Percentiles rank a stretch among this genome's conserved stretches.
phyloP scores from a whole-genome alignment of 2,113 vertebrate species.

The Lophotis ruficrista region DNA sequence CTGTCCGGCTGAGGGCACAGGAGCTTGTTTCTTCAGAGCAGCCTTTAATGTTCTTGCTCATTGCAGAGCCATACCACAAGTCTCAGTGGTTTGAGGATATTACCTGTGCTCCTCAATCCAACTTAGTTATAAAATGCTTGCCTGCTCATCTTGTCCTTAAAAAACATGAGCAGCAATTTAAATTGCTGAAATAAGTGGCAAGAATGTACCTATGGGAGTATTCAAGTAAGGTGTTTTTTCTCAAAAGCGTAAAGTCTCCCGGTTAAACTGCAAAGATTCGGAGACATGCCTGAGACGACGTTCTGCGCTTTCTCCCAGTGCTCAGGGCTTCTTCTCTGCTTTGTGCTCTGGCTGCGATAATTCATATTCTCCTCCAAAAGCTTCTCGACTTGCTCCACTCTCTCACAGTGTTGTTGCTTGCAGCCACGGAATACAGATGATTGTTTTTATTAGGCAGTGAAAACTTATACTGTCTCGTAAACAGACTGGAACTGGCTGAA shows the following conservation, averaged over 20 bases:
- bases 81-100: neutral
- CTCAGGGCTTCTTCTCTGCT: slow-evolving; percentile 13
- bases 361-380: slow-evolving; percentile 58
- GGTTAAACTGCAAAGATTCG: neutral
- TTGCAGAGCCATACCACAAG: neutral
- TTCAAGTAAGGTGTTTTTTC: neutral
- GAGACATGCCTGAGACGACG: neutral
- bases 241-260: neutral
- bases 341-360: slow-evolving; percentile 39
- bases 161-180: slow-evolving; percentile 1
- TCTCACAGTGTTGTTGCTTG: slow-evolving; percentile 15
- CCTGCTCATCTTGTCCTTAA: neutral
- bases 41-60: neutral
- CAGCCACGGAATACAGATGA: slow-evolving; percentile 59
- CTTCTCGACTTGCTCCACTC: neutral
- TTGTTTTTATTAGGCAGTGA: slow-evolving; percentile 49
- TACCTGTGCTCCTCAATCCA: neutral
- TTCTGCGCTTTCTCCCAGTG: neutral
- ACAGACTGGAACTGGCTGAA: slow-evolving; percentile 7
- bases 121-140: neutral
- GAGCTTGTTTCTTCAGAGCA: slow-evolving; percentile 12
- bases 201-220: neutral
- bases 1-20: slow-evolving; percentile 13
- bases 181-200: neutral
- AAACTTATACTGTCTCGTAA: slow-evolving; percentile 31